Evolutionary conservation across 2,113 vertebrate genomes (phyloP).

Genomic region (Macroglossus sobrinus): DNA sequence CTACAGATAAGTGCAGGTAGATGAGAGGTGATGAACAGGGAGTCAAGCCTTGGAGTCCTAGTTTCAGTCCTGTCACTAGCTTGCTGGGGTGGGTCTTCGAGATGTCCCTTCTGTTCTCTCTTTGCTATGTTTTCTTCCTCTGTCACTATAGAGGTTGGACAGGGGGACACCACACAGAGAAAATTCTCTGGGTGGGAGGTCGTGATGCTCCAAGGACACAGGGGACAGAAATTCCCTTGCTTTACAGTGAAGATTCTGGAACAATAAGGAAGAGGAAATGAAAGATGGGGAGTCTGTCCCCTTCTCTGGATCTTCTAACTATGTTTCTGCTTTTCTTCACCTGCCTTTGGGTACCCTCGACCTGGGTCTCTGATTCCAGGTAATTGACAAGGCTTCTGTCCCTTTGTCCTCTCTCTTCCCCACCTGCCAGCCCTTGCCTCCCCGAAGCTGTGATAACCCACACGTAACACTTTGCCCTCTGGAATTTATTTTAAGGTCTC

Average conservation of each 20-base stretch:
- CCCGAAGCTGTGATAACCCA: conserved; percentile 77
- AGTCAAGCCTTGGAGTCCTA: not conserved
- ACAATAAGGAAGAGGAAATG: not conserved
- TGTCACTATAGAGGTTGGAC: not conserved
- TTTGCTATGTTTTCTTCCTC: not conserved
- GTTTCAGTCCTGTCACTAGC: not conserved
- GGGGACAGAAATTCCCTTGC: not conserved
- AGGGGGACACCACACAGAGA: not conserved
- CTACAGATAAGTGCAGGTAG: not conserved
- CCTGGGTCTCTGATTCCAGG: not conserved
- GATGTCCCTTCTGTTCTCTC: not conserved
- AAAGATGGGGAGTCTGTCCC: not conserved
- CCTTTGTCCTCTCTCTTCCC: conserved; percentile 57
- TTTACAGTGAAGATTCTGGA: conserved; percentile 5
- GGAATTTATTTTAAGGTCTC: conserved; percentile 84
- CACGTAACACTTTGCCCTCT: conserved; percentile 80
- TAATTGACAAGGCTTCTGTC: not conserved
- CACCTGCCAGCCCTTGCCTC: conserved; percentile 55
- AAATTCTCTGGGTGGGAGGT: not conserved
- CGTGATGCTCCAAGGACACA: not conserved
- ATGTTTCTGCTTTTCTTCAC: not conserved
- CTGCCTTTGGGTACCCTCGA: not conserved
- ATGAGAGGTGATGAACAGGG: not conserved
- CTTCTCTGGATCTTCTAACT: not conserved
- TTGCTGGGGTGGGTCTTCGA: not conserved